Evolutionary conservation across 2,797 vertebrate species (phyloP), one percentile per base, ranked within the genome.

Genomic region (Psittacula derbiana): DNA sequence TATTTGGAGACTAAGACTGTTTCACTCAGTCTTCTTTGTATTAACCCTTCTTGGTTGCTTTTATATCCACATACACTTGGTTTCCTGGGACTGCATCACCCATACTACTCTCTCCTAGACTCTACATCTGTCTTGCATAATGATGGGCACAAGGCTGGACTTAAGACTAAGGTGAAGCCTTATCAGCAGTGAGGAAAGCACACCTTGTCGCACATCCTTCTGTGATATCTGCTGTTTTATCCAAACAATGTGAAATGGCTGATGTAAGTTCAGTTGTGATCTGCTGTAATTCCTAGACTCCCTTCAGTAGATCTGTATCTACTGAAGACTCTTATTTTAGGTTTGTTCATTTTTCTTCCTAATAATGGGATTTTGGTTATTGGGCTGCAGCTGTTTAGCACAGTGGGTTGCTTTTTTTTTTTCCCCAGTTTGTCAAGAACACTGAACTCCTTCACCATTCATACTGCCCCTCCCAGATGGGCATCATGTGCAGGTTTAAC

Each of bases 401-500:
- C 16, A 58, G 24, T 46, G 43, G 11, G 43, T 43, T 43, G 19
- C n/a, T n/a, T 0, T 20, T 81, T 20, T 81, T 87, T 73, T 25
- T 9, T 41, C 15, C 16, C 17, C 16, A 27, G 14, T 21, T 72
- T 80, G 15, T 40, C 52, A 86, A 62, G 28, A 85, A 24, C 6
- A 41, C 18, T 72, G 24, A n/a, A 79, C 17, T 83, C 38, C 38
- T 88, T 88, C 83, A 41, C 46, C 6, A 1, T 36, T 91, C 16
- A 16, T 46, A 23, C 69, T 82, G 89, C 91, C 60, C 16, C 92
- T 91, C 87, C 79, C 85, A 90, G 41, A 18, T 6, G 24, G 57
- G 41, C 76, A 49, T 94, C 74, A 87, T 82, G 44, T 38, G 47
- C 92, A 91, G 71, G 89, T 92, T 87, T 80, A 91, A 85, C 75